phyloP scores from a whole-genome alignment of 2,888 invertebrate genomes.

The Tubulanus polymorphus region DNA sequence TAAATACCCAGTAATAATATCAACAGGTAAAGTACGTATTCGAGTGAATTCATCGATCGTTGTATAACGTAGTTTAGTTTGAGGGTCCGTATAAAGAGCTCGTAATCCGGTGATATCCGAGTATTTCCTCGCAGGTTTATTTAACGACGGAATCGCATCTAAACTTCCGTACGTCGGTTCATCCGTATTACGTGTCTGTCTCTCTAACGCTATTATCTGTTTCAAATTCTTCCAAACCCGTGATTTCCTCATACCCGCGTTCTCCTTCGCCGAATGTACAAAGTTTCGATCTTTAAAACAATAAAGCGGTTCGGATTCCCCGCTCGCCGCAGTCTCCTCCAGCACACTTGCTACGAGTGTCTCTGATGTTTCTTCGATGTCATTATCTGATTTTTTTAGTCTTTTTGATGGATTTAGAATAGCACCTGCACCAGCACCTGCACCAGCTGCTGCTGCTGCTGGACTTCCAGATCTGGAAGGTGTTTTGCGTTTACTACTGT shows the following conservation, averaged over 20 bases:
- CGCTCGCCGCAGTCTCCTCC: too few relatives aligned
- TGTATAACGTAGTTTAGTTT: slow-evolving; percentile 80
- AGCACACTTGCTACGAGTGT: too few relatives aligned
- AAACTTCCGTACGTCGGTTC: slow-evolving; percentile 78
- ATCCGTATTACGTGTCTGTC: slow-evolving; percentile 71
- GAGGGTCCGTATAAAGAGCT: slow-evolving; percentile 84
- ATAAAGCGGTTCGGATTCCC: too few relatives aligned
- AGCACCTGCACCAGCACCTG: too few relatives aligned
- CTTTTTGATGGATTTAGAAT: too few relatives aligned
- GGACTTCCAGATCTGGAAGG: too few relatives aligned
- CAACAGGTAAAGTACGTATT: slow-evolving; percentile 81
- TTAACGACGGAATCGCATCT: slow-evolving; percentile 86
- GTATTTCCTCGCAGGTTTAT: slow-evolving; percentile 87
- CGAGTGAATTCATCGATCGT: slow-evolving; percentile 84
- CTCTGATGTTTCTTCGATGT: too few relatives aligned
- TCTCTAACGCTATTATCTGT: slow-evolving; percentile 79
- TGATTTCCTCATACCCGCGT: slow-evolving; percentile 62
- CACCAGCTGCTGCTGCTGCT: too few relatives aligned
- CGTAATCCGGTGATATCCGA: slow-evolving; percentile 86
- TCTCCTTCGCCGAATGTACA: slow-evolving; percentile 54
- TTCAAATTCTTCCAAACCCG: slow-evolving; percentile 83
- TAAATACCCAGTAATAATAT: slow-evolving; percentile 85
- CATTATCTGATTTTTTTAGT: too few relatives aligned
- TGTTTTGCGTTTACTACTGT: too few relatives aligned
- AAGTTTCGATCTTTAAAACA: too few relatives aligned